Evolutionary conservation across 2,113 vertebrate species (phyloP), one percentile per base, ranked within the genome.

Genomic region (Oryzias celebensis): DNA sequence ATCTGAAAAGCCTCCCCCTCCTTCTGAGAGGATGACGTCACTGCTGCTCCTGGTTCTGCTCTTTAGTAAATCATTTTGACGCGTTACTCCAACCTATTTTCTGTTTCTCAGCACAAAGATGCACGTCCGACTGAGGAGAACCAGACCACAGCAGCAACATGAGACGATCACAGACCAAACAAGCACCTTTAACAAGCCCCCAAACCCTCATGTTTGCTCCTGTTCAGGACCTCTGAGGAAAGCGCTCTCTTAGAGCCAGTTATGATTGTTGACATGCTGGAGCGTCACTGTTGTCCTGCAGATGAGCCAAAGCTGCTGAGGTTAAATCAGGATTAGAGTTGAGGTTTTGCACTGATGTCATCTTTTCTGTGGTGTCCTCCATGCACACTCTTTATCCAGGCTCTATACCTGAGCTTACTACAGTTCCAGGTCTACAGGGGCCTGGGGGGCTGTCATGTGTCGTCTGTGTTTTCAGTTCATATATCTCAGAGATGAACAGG

Each of bases 21-120:
- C 65, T 51, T n/a, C 14, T 41, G 18, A 7, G 36, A 72, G 48
- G 79, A 87, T 90, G 86, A 90, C 88, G 85, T 88, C 88, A 90
- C 81, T 70, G 43, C 69, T 74, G 71, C 65, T 64, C 77, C 17
- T 17, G 53, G 58, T 69, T 66, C 16, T 49, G 65, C 76, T 83
- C 47, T 65, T 31, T 10, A 62, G 52, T 80, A 74, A 82, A 83
- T 87, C 84, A 79, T 65, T 24, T 54, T 62, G 44, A 71, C 49
- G 42, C 54, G 2, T 22, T 51, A 50, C 41, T 65, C 51, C 51
- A 28, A 10, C 17, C 57, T 56, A 47, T 41, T 62, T 65, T 62
- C 66, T 65, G 7, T 42, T 62, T 71, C 62, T 58, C 28, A 43
- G 16, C 77, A 20, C 51, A 43, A 45, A 79, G 64, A 47, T 23